Evolutionary conservation across 2,113 vertebrate species (phyloP).

Genomic region (Micronisus gabar): DNA sequence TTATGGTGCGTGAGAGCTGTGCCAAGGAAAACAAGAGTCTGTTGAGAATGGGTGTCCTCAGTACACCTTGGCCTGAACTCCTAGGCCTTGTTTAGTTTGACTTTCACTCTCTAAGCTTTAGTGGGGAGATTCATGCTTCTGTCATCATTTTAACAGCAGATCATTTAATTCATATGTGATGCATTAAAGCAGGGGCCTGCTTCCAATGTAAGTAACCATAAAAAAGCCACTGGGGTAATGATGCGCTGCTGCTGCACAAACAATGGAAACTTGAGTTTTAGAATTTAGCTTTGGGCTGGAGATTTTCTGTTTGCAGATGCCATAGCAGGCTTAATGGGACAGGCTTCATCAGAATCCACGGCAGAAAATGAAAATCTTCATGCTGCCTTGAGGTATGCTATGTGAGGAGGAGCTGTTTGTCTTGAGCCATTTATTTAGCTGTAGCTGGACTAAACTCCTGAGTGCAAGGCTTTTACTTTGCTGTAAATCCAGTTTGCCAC

Average conservation of each 20-base stretch:
- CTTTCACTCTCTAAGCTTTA: conserved; percentile 8
- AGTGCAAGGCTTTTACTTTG: neutral
- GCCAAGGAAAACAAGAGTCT: conserved; percentile 52
- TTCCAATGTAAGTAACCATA: conserved; percentile 9
- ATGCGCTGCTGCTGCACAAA: neutral
- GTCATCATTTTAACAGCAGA: conserved; percentile 14
- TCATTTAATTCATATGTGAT: conserved; percentile 29
- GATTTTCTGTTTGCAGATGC: neutral
- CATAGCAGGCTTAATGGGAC: neutral
- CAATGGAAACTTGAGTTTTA: neutral
- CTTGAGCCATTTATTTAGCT: neutral
- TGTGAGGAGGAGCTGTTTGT: neutral
- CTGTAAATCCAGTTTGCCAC: neutral
- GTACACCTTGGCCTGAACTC: conserved; percentile 10
- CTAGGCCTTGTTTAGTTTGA: neutral
- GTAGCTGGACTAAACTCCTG: neutral
- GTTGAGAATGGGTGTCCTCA: conserved; percentile 53
- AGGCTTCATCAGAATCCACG: neutral
- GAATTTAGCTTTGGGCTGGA: neutral
- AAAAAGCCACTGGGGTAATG: neutral
- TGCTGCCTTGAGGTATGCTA: neutral
- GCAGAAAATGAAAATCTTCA: neutral
- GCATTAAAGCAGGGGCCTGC: neutral
- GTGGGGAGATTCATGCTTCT: conserved; percentile 38
- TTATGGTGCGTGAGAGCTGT: neutral